Evolutionary conservation across 2,888 invertebrate species (phyloP).

Genomic region (Neoascia interrupta): DNA sequence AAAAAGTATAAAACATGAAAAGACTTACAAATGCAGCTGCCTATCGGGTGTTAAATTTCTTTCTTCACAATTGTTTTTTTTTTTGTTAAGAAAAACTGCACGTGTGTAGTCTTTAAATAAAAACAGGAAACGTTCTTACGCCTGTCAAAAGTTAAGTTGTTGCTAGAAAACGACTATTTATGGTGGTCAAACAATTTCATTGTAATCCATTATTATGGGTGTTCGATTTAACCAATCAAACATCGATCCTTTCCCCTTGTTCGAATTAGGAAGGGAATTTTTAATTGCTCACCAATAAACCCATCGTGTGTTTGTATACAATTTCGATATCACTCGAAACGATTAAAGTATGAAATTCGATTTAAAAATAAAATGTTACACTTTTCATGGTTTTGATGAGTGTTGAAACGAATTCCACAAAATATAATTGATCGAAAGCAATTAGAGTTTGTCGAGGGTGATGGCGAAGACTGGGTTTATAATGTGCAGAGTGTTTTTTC

Average conservation of each 20-base stretch:
- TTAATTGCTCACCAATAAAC: slow-evolving; percentile 55
- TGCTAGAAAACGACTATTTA: slow-evolving; percentile 39
- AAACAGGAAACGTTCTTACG: slow-evolving; percentile 65
- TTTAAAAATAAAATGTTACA: slow-evolving; percentile 54
- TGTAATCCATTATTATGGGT: slow-evolving; percentile 14
- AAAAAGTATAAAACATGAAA: slow-evolving; percentile 56
- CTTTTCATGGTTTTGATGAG: slow-evolving; percentile 53
- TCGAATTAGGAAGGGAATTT: slow-evolving; percentile 47
- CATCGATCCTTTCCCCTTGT: neutral
- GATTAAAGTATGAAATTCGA: slow-evolving; percentile 61
- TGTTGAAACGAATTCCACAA: slow-evolving; percentile 46
- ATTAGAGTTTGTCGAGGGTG: slow-evolving; percentile 46
- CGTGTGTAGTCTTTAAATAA: slow-evolving; percentile 36
- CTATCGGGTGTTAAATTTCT: slow-evolving; percentile 60
- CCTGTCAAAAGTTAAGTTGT: slow-evolving; percentile 53
- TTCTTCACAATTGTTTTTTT: slow-evolving; percentile 1
- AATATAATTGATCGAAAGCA: slow-evolving; percentile 64
- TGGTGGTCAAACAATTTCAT: slow-evolving; percentile 51
- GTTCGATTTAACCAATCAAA: too few relatives aligned
- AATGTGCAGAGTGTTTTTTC: slow-evolving; percentile 41
- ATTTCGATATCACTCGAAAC: slow-evolving; percentile 16
- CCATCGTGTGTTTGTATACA: slow-evolving; percentile 17
- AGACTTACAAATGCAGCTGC: slow-evolving; percentile 69
- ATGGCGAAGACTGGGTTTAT: slow-evolving; percentile 33
- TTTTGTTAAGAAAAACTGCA: slow-evolving; percentile 43